Conservation (phyloP, 35 echinoderm and acorn worm genomes). For the Anneissia japonica region DNA sequence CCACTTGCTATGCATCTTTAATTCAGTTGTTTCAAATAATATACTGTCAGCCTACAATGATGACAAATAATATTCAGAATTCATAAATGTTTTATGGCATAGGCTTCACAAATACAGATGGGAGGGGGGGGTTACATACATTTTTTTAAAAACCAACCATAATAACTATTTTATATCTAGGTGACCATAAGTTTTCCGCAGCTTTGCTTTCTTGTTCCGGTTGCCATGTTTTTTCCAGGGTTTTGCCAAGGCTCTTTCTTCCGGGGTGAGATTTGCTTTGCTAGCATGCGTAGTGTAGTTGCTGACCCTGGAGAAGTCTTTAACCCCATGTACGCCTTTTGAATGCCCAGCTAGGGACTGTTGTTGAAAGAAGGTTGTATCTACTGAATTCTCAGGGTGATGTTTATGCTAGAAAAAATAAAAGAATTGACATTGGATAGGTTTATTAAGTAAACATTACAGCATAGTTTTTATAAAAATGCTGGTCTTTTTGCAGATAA, state of each 20-base stretch:
- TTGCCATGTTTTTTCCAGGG: slow-evolving; percentile 96
- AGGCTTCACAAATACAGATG: no score
- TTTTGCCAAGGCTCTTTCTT: slow-evolving; percentile 26
- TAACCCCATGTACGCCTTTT: slow-evolving; percentile 37
- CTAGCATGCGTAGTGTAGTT: neutral
- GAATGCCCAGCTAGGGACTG: slow-evolving; percentile 30
- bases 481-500: neutral
- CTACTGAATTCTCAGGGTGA: slow-evolving; percentile 38
- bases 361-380: slow-evolving; percentile 64
- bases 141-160: no score
- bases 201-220: slow-evolving; percentile 73
- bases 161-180: slow-evolving; percentile 49
- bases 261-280: neutral
- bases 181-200: slow-evolving; percentile 61
- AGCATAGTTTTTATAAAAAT: neutral
- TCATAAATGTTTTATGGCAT: no score
- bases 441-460: neutral
- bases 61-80: no score
- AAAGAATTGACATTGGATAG: neutral
- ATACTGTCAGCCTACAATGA: no score
- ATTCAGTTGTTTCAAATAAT: no score
- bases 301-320: slow-evolving; percentile 5
- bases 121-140: no score
- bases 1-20: no score
- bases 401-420: slow-evolving; percentile 38